These are phyloP conservation scores for Leptodirus hochenwartii DNA, from an alignment of 2,888 invertebrate genomes.

Conservation along the genomic window DNA sequence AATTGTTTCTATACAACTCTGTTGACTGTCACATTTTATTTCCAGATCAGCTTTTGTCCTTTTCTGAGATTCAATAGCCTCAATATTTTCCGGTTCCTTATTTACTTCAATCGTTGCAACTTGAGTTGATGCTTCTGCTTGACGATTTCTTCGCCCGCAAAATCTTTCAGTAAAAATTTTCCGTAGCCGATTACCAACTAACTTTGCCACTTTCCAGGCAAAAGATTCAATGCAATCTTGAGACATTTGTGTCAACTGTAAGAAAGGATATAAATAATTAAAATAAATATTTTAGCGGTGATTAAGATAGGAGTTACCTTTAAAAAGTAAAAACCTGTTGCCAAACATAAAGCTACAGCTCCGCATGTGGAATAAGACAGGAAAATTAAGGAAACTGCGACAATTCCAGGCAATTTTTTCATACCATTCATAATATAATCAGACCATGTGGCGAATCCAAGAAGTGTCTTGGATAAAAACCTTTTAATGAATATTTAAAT, in stretches of 20 bases:
- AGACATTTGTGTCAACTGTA: slow-evolving; percentile 51
- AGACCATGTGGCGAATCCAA: slow-evolving; percentile 31
- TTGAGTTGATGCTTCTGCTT: too few relatives aligned
- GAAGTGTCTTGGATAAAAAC: slow-evolving; percentile 30
- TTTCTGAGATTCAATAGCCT: too few relatives aligned
- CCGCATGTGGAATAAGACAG: slow-evolving; percentile 53
- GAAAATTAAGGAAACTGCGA: slow-evolving; percentile 42
- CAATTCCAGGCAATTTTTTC: slow-evolving; percentile 48
- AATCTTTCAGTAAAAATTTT: too few relatives aligned
- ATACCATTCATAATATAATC: slow-evolving; percentile 46
- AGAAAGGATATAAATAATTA: slow-evolving; percentile 10
- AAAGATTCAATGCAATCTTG: slow-evolving; percentile 51
- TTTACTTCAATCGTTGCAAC: too few relatives aligned
- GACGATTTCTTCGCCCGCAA: too few relatives aligned
- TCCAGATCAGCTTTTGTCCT: too few relatives aligned
- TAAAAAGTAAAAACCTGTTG: slow-evolving; percentile 47
- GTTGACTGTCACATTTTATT: too few relatives aligned
- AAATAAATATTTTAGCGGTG: too few relatives aligned
- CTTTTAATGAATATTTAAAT: slow-evolving; percentile 19
- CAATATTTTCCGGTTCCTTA: too few relatives aligned
- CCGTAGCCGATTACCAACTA: slow-evolving; percentile 17
- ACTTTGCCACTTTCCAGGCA: slow-evolving; percentile 20
- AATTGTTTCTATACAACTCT: too few relatives aligned
- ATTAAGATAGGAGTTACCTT: too few relatives aligned
- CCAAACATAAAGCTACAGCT: slow-evolving; percentile 46